phyloP scores from a whole-genome alignment of 1,140 invertebrate genomes.

The Calliopsis andreniformis region DNA sequence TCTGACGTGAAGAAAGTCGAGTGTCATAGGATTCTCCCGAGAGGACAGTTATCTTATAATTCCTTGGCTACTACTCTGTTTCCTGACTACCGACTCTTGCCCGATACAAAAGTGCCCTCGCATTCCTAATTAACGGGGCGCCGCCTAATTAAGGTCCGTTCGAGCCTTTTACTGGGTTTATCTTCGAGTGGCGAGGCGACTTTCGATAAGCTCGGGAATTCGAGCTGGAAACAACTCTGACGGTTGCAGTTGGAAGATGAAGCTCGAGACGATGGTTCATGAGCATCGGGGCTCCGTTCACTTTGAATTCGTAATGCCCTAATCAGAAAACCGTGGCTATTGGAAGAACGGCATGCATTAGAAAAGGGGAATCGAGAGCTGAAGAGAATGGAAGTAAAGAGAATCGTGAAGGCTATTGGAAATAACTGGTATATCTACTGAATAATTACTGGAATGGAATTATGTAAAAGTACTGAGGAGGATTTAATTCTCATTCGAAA shows the following conservation, averaged over 20 bases:
- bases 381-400: conserved; percentile 4
- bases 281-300: background rate
- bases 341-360: conserved; percentile 35
- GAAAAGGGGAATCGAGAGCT: background rate
- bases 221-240: conserved; percentile 32
- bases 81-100: conserved; percentile 23
- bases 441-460: too few species aligned
- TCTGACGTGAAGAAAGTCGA: conserved; percentile 5
- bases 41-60: conserved; percentile 34
- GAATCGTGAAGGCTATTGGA: conserved; percentile 27
- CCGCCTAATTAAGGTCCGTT: conserved; percentile 52
- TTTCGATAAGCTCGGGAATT: conserved; percentile 49
- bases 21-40: background rate
- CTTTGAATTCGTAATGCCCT: conserved; percentile 57
- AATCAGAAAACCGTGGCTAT: conserved; percentile 42
- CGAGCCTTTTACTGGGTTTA: conserved; percentile 49
- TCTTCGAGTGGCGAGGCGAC: conserved; percentile 26
- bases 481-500: too few species aligned
- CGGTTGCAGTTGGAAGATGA: conserved; percentile 23
- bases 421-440: conserved; percentile 4
- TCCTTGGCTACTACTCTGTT: conserved; percentile 2
- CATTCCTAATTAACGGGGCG: conserved; percentile 52
- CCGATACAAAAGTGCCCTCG: conserved; percentile 14
- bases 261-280: conserved; percentile 16
- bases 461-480: too few species aligned